Conservation (phyloP, 2,888 invertebrate genomes). For the Candidula unifasciata region DNA sequence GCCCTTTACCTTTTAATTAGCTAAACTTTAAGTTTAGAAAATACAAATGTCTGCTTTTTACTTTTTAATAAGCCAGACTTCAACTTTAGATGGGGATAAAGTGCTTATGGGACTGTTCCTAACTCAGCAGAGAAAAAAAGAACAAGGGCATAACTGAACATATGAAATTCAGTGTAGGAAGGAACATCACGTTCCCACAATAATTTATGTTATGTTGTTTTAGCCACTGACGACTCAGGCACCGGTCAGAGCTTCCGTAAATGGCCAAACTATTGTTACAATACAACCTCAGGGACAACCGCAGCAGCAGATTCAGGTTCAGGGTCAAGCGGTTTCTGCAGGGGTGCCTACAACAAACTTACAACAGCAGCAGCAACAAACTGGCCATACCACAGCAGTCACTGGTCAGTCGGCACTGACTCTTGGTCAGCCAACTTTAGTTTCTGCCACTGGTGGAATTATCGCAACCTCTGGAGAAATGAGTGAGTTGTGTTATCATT, state of each 20-base stretch:
- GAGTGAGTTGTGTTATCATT: conserved; percentile 37
- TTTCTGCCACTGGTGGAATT: conserved; percentile 8
- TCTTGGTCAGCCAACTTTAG: conserved; percentile 36
- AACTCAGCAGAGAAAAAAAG: no score
- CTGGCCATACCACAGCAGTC: background rate
- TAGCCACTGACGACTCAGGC: conserved; percentile 54
- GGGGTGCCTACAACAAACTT: conserved; percentile 52
- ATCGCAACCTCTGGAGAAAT: conserved; percentile 36
- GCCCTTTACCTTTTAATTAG: no score
- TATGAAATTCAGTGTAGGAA: background rate
- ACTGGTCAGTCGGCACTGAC: conserved; percentile 41
- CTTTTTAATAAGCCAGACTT: no score
- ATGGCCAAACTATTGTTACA: conserved; percentile 64
- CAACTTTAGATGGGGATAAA: no score
- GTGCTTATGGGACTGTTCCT: no score
- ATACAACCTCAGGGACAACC: conserved; percentile 60
- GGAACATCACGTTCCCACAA: no score
- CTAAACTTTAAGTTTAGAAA: no score
- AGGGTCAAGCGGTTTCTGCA: conserved; percentile 58
- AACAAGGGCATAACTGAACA: background rate
- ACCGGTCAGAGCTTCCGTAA: conserved; percentile 57
- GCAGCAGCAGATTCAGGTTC: conserved; percentile 59
- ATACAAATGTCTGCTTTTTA: no score
- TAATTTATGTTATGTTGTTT: conserved; percentile 31
- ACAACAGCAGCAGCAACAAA: conserved; percentile 33